phyloP scores from a whole-genome alignment of 2,113 vertebrate species.

The Platysternon megacephalum region DNA sequence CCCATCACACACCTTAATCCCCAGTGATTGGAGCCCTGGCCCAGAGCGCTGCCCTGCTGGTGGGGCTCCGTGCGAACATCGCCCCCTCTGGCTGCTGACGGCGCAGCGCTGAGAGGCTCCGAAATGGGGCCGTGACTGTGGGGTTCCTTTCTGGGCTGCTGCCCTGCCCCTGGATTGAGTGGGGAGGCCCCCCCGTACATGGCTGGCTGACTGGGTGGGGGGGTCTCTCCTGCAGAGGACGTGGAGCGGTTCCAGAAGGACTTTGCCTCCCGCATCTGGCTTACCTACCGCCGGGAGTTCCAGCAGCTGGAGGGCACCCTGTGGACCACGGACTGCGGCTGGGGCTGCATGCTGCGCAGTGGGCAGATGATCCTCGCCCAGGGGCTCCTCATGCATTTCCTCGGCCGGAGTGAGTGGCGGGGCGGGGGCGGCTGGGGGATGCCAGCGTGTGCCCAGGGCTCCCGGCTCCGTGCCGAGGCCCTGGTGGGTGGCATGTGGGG shows the following conservation, averaged over 20 bases:
- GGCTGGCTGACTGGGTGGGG: too few relatives aligned
- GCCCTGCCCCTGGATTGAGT: too few relatives aligned
- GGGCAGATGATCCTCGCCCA: slow-evolving; percentile 94
- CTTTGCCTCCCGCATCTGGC: slow-evolving; percentile 89
- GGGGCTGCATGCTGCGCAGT: slow-evolving; percentile 94
- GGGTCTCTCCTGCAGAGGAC: slow-evolving; percentile 73
- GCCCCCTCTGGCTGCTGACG: background rate
- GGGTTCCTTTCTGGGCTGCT: too few relatives aligned
- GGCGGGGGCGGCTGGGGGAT: too few relatives aligned
- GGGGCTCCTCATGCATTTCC: slow-evolving; percentile 87
- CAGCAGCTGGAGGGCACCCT: slow-evolving; percentile 86
- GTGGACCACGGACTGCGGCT: slow-evolving; percentile 92
- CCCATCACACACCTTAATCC: too few relatives aligned
- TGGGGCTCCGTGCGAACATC: background rate
- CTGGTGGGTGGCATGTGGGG: background rate
- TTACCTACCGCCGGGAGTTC: slow-evolving; percentile 92
- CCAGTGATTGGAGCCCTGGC: background rate
- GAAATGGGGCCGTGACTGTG: too few relatives aligned
- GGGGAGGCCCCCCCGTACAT: too few relatives aligned
- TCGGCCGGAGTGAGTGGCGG: slow-evolving; percentile 85
- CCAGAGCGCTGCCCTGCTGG: background rate
- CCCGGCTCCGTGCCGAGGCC: background rate
- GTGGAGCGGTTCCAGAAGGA: slow-evolving; percentile 86
- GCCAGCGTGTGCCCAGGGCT: background rate
- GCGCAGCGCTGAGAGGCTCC: too few relatives aligned